A percentile compares a stretch with the other conserved stretches of the same genome.
Evolutionary conservation across 2,797 vertebrate genomes (phyloP).

Genomic region (Hipposideros larvatus): DNA sequence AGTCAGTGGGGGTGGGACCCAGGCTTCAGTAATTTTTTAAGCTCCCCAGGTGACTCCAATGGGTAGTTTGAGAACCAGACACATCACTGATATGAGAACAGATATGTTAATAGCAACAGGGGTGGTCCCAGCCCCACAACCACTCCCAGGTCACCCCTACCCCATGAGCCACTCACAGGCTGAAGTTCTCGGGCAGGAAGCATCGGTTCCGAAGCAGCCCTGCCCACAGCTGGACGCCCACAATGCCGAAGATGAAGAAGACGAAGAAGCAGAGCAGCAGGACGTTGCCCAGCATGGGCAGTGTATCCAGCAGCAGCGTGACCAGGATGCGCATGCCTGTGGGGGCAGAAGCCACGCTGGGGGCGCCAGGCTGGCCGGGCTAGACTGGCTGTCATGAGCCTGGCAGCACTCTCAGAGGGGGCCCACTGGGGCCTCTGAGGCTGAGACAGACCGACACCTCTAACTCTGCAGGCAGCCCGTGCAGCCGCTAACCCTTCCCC

Average conservation of each 20-base stretch:
- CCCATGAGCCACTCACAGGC: constrained; percentile 92
- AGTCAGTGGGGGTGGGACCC: not conserved
- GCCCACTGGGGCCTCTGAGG: not conserved
- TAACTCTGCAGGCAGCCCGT: not conserved
- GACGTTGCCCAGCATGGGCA: constrained; percentile 95
- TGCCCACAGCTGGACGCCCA: constrained; percentile 95
- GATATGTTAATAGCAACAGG: not conserved
- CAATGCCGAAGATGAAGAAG: constrained; percentile 96
- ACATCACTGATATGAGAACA: not conserved
- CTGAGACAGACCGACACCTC: not conserved
- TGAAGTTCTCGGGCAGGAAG: constrained; percentile 96
- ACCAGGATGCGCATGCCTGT: constrained; percentile 98
- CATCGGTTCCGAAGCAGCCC: constrained; percentile 95
- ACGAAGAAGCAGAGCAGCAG: constrained; percentile 95
- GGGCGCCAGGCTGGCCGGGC: not conserved
- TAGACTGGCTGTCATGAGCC: not conserved
- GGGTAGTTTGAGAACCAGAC: not conserved
- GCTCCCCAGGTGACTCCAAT: not conserved
- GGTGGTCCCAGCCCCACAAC: not conserved
- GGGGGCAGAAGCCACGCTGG: constrained; percentile 72
- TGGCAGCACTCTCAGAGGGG: constrained; percentile 20
- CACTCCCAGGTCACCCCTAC: not conserved
- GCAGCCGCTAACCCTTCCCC: not conserved
- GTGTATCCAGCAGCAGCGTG: constrained; percentile 93
- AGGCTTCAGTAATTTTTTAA: not conserved